Evolutionary conservation across 2,797 vertebrate species (phyloP), one percentile per base, ranked within the genome.

Genomic region (Crocodylus rhombifer): DNA sequence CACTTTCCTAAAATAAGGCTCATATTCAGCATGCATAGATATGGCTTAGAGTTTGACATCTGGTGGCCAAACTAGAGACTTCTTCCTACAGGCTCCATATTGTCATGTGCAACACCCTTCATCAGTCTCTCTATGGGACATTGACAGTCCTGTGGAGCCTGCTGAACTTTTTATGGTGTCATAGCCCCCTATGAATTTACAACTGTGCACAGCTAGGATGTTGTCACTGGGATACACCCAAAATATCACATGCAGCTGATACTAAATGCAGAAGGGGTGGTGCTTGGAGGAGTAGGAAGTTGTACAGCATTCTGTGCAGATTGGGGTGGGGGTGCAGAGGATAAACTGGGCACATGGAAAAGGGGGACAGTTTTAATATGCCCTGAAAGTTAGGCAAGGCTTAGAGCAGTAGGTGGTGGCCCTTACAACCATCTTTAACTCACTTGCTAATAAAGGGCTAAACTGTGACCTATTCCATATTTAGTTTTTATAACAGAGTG

Each of bases 11-110:
- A 64, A 64, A 26, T 62, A 62, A 6, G 30, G 30, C 10, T 55
- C 16, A 61, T 42, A 36, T 33, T 0, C 16, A 28, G 1, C 12
- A n/a, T 1, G 28, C 21, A 12, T 8, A 5, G 57, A 9, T 3
- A 23, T 14, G 2, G 3, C 56, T 57, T 5, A 3, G 42, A 42
- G 42, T 85, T 42, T 33, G 9, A 63, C 57, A n/a, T 0, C 63
- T 77, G 65, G 17, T 74, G 83, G 80, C 74, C 74, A 78, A 56
- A 73, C 1, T 2, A 10, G 3, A 0, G 0, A 42, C 58, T 79
- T n/a, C 55, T 20, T 69, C 28, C 57, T 79, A 26, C n/a, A 42
- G 33, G 18, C 6, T 17, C 25, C 14, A n/a, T 16, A 13, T 26
- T 71, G 1, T 2, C 3, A 6, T 1, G 16, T 1, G 57, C 83